These are phyloP conservation scores for Habrosyne pyritoides DNA, from an alignment of 2,888 invertebrate species.

Conservation along the genomic window DNA sequence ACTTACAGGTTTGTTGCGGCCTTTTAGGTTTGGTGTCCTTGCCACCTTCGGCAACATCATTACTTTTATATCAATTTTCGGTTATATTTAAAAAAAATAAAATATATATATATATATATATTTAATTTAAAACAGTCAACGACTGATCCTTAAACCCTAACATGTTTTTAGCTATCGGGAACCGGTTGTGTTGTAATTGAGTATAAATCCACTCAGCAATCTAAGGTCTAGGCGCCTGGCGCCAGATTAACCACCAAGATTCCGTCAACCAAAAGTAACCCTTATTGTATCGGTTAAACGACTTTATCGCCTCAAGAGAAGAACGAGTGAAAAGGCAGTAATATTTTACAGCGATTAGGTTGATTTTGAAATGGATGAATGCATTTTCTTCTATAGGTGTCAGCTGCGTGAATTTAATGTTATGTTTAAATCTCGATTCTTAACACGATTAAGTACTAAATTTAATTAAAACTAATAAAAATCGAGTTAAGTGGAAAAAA, in stretches of 20 bases:
- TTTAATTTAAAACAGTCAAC: no score
- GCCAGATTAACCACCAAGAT: not conserved
- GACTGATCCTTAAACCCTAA: no score
- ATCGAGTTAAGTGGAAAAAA: no score
- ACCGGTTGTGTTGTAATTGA: not conserved
- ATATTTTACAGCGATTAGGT: not conserved
- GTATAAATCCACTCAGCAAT: not conserved
- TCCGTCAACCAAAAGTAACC: not conserved
- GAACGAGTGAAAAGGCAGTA: not conserved
- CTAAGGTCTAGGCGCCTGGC: constrained; percentile 1
- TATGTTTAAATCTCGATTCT: no score
- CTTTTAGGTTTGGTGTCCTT: no score
- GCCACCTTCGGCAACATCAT: no score
- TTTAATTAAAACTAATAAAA: no score
- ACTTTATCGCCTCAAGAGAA: not conserved
- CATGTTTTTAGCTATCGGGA: not conserved
- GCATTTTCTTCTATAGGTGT: not conserved
- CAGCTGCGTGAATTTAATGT: not conserved
- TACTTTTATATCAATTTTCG: no score
- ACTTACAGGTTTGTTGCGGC: no score
- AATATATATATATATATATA: no score
- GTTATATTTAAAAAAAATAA: no score
- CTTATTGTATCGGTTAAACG: not conserved
- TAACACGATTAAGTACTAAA: no score
- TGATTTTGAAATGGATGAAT: not conserved